These are phyloP conservation scores for Scaptomyza flava DNA, from an alignment of 2,888 invertebrate genomes.

Conservation along the genomic window DNA sequence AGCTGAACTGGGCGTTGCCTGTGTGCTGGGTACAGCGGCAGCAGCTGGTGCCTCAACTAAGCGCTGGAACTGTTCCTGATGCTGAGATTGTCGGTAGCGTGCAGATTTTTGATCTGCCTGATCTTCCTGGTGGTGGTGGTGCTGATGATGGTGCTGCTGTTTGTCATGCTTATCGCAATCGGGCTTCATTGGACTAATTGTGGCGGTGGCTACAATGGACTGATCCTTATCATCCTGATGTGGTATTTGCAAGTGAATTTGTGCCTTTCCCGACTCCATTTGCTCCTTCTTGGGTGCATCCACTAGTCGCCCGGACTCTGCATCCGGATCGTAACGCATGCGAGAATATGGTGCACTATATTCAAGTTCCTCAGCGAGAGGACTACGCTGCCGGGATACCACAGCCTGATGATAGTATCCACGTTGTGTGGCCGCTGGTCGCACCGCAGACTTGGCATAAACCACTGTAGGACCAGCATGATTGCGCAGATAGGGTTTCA, in stretches of 20 bases:
- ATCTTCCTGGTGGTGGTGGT: slow-evolving; percentile 13
- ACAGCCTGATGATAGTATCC: slow-evolving; percentile 44
- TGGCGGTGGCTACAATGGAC: slow-evolving; percentile 67
- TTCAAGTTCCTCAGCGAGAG: slow-evolving; percentile 67
- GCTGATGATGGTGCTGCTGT: slow-evolving; percentile 10
- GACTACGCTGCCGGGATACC: slow-evolving; percentile 51
- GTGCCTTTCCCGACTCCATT: slow-evolving; percentile 52
- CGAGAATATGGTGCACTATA: slow-evolving; percentile 81
- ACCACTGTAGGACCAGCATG: slow-evolving; percentile 66
- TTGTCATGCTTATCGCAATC: slow-evolving; percentile 62
- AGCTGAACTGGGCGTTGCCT: slow-evolving; percentile 47
- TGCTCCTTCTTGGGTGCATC: slow-evolving; percentile 36
- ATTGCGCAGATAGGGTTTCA: slow-evolving; percentile 69
- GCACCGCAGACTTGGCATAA: slow-evolving; percentile 60
- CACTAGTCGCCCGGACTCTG: slow-evolving; percentile 50
- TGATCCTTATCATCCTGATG: slow-evolving; percentile 57
- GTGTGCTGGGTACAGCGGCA: slow-evolving; percentile 49
- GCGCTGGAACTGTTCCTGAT: slow-evolving; percentile 85
- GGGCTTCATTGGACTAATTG: slow-evolving; percentile 65
- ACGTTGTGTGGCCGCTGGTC: slow-evolving; percentile 38
- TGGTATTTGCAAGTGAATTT: slow-evolving; percentile 79
- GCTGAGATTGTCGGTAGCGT: slow-evolving; percentile 33
- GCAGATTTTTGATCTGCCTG: slow-evolving; percentile 24
- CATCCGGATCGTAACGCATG: slow-evolving; percentile 72
- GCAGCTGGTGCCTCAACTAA: slow-evolving; percentile 82